Evolutionary conservation across 1,140 invertebrate genomes (phyloP), one percentile per base, ranked within the genome.

Genomic region (Pachypeltis micranthus): DNA sequence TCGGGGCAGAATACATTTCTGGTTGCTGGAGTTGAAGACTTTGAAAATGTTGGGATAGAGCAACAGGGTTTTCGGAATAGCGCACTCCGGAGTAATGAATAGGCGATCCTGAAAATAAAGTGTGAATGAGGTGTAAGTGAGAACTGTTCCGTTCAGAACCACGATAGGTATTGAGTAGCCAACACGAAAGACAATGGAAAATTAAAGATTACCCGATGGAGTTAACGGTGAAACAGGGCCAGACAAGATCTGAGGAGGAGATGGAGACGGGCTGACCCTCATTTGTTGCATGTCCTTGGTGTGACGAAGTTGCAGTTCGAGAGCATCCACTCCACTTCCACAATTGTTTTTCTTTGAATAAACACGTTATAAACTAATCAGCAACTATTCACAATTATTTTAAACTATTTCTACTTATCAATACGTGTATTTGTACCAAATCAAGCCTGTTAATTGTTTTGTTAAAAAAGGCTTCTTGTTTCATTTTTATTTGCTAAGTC

Each of bases 261-360:
- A 65, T 51, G 62, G 63, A 2, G 65, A 63, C 4, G 66, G 66
- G 24, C 61, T 68, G 2, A 59, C 64, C 25, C 67, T 63, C 65
- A 68, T 67, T 55, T 68, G 67, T 44, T 67, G 67, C 25, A 68
- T 58, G 39, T 68, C 65, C n/a, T 65, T 47, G 21, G 57, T 61
- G 44, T 67, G 66, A n/a, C 62, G 54, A 16, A 63, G 61, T 29
- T 67, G 66, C n/a, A 67, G 31, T 59, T 65, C 66, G 4, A 61
- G 44, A n/a, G 54, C 47, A 47, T 64, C 61, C 12, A 23, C 47
- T 0, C 44, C 29, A 39, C 23, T 29, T 1, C 44, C 16, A 34
- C 47, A 31, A 55, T 55, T 65, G 26, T 55, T 62, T 59, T 62
- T 65, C 64, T 65, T n/a, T n/a, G n/a, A n/a, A n/a, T n/a, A n/a